A percentile compares a stretch with the other conserved stretches of the same genome.
These are phyloP conservation scores for Heterodera schachtii DNA, from an alignment of 1,140 invertebrate genomes.

Conservation along the genomic window DNA sequence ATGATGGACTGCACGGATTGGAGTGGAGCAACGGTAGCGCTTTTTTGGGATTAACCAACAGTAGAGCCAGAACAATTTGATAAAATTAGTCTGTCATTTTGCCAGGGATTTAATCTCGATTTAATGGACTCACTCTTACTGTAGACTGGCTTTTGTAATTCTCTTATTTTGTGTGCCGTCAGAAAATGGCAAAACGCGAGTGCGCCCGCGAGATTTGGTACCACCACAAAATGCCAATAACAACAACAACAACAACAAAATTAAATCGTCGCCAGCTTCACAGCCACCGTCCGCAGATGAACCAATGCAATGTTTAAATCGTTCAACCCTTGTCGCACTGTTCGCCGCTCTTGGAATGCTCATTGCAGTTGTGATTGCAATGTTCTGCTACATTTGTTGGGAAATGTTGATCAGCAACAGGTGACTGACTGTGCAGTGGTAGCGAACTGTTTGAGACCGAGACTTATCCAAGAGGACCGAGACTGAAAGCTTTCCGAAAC, in stretches of 20 bases:
- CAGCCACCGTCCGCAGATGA: background rate
- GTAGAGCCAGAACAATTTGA: background rate
- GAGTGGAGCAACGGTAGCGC: constrained; percentile 19
- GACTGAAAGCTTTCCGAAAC: too few relatives aligned
- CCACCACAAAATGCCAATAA: too few relatives aligned
- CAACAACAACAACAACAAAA: background rate
- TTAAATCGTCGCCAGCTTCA: background rate
- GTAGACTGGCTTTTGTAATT: too few relatives aligned
- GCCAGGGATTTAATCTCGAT: too few relatives aligned
- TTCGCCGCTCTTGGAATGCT: constrained; percentile 8
- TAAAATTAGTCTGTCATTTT: too few relatives aligned
- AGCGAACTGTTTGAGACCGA: too few relatives aligned
- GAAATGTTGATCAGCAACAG: constrained; percentile 8
- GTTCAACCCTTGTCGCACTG: constrained; percentile 9
- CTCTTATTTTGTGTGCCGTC: too few relatives aligned
- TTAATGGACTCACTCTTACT: too few relatives aligned
- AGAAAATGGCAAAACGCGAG: constrained; percentile 18
- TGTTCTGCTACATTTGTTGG: constrained; percentile 15
- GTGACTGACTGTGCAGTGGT: background rate
- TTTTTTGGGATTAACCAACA: background rate
- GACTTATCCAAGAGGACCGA: too few relatives aligned
- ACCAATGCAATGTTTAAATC: constrained; percentile 4
- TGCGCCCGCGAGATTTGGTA: background rate
- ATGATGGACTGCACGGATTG: constrained; percentile 27
- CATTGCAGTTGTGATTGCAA: background rate